Evolutionary conservation across 2,888 invertebrate genomes (phyloP).

Genomic region (Zonitis immaculata): DNA sequence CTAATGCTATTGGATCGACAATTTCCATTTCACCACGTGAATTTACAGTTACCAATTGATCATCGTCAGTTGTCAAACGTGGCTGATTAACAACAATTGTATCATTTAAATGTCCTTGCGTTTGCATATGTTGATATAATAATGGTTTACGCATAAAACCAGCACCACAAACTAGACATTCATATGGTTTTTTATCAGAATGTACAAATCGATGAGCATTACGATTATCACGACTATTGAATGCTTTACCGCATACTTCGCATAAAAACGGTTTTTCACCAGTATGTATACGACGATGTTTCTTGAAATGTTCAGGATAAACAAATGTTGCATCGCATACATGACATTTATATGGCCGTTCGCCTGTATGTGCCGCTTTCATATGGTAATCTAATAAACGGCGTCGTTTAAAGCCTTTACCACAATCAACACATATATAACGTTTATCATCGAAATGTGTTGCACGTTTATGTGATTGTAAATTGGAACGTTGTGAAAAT

Average conservation of each 20-base stretch:
- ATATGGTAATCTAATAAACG: conserved; percentile 76
- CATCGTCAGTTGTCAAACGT: conserved; percentile 58
- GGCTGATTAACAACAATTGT: conserved; percentile 82
- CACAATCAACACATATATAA: conserved; percentile 66
- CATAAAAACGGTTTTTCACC: conserved; percentile 72
- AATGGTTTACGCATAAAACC: conserved; percentile 81
- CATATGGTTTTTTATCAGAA: conserved; percentile 82
- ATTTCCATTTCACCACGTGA: conserved; percentile 45
- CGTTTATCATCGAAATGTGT: conserved; percentile 74
- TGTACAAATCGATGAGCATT: conserved; percentile 82
- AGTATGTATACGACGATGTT: conserved; percentile 72
- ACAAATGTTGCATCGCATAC: conserved; percentile 75
- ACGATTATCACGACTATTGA: conserved; percentile 78
- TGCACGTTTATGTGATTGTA: conserved; percentile 73
- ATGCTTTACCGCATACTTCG: conserved; percentile 71
- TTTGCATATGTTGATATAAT: conserved; percentile 72
- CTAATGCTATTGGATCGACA: conserved; percentile 30
- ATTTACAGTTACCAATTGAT: conserved; percentile 49
- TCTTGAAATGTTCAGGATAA: conserved; percentile 78
- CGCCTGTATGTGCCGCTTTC: conserved; percentile 75
- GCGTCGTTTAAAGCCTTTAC: conserved; percentile 67
- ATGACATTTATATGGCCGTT: conserved; percentile 69
- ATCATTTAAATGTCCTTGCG: conserved; percentile 69
- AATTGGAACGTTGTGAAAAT: conserved; percentile 77
- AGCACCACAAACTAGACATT: conserved; percentile 73